Conservation (phyloP, 2,797 vertebrate species). For the Ctenopoma kingsleyae region DNA sequence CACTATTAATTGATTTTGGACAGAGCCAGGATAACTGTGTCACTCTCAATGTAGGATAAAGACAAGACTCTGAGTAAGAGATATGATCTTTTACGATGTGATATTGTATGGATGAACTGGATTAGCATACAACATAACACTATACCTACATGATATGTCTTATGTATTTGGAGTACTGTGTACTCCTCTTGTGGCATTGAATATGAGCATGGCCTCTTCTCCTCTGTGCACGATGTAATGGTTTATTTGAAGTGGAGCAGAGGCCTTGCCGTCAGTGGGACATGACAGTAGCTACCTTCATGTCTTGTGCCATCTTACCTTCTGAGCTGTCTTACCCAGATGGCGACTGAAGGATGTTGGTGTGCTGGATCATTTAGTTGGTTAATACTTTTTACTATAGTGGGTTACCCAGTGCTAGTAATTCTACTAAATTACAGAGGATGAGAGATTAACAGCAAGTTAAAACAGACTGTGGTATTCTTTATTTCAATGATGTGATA, state of each 20-base stretch:
- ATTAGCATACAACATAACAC: too few relatives aligned
- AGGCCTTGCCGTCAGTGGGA: constrained; percentile 17
- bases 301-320: background rate
- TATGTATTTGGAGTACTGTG: background rate
- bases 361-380: background rate
- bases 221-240: too few relatives aligned
- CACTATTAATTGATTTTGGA: too few relatives aligned
- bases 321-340: constrained; percentile 38
- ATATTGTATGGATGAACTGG: too few relatives aligned
- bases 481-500: constrained; percentile 42
- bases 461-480: background rate
- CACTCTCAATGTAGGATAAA: too few relatives aligned
- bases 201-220: background rate
- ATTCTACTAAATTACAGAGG: too few relatives aligned
- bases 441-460: background rate
- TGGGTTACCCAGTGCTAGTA: background rate
- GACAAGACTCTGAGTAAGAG: too few relatives aligned
- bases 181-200: background rate
- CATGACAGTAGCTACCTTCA: constrained; percentile 1
- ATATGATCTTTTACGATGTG: too few relatives aligned
- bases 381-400: background rate
- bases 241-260: constrained; percentile 4
- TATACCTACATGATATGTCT: background rate
- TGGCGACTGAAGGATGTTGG: background rate
- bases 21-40: too few relatives aligned